Conservation (phyloP, 92 coral and sea anemone species). For the Palythoa heliodiscus region DNA sequence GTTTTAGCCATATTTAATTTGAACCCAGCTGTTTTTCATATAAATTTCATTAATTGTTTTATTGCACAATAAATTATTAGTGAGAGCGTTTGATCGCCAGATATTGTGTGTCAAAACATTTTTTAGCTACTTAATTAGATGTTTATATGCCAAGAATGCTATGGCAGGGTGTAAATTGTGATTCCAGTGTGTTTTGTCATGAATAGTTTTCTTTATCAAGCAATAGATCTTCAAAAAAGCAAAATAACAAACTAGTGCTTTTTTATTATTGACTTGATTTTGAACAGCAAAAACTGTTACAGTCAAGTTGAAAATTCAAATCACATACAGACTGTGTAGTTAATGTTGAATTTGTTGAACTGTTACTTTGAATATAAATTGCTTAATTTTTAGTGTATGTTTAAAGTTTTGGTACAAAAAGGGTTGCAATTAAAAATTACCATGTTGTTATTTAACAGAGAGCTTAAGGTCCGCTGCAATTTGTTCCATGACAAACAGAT, state of each 20-base stretch:
- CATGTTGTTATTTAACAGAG: not conserved
- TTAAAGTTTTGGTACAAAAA: not conserved
- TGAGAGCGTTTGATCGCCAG: constrained; percentile 2
- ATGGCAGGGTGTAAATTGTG: not conserved
- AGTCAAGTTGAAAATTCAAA: not conserved
- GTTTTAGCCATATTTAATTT: not conserved
- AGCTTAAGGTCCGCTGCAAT: not conserved
- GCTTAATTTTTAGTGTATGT: constrained; percentile 9
- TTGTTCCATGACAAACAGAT: not conserved
- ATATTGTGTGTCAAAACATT: not conserved
- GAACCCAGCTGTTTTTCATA: constrained; percentile 13
- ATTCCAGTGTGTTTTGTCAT: not conserved
- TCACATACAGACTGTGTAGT: not conserved
- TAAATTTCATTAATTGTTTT: not conserved
- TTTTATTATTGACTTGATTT: not conserved
- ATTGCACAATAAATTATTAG: not conserved
- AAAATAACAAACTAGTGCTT: not conserved
- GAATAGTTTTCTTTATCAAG: not conserved
- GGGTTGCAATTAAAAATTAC: not conserved
- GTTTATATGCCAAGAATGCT: not conserved
- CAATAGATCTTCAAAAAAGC: not conserved
- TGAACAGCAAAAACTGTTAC: not conserved
- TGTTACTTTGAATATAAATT: not conserved
- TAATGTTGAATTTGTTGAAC: not conserved
- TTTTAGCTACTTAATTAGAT: not conserved